Evolutionary conservation across 2,113 vertebrate genomes (phyloP).

Genomic region (Hoplias malabaricus): DNA sequence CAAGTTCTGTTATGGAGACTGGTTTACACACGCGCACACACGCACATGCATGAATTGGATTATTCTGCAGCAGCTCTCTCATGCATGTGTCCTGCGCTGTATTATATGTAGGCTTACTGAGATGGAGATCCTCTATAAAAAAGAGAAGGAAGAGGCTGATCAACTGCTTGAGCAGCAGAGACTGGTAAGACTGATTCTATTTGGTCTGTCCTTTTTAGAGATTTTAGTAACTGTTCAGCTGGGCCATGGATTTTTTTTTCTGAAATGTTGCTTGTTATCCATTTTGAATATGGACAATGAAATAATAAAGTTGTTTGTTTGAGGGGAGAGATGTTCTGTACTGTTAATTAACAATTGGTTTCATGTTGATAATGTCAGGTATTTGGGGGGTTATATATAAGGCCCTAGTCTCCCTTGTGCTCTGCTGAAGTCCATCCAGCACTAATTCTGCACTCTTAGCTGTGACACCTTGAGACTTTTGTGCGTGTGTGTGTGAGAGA

Average conservation of each 20-base stretch:
- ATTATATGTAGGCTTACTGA: constrained; percentile 85
- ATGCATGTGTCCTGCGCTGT: constrained; percentile 16
- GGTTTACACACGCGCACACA: constrained; percentile 4
- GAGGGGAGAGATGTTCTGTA: constrained; percentile 31
- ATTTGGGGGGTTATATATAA: constrained; percentile 20
- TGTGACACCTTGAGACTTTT: constrained; percentile 68
- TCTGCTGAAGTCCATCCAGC: constrained; percentile 79
- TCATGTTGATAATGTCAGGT: constrained; percentile 41
- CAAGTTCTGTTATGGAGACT: neutral
- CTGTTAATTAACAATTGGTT: neutral
- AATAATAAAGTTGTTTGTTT: neutral
- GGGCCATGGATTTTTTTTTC: neutral
- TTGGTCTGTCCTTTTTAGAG: neutral
- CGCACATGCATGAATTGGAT: constrained; percentile 19
- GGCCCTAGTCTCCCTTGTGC: constrained; percentile 63
- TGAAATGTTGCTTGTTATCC: constrained; percentile 4
- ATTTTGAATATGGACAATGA: neutral
- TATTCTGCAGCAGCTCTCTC: constrained; percentile 30
- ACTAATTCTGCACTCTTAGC: constrained; percentile 86
- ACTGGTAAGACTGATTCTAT: constrained; percentile 81
- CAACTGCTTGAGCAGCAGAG: constrained; percentile 97
- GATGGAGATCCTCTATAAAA: constrained; percentile 99
- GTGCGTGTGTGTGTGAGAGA: constrained; percentile 60
- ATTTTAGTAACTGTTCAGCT: neutral
- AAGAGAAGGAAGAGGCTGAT: constrained; percentile 97